phyloP scores from a whole-genome alignment of 2,888 invertebrate genomes.

The Glyphotaelius pellucidus region DNA sequence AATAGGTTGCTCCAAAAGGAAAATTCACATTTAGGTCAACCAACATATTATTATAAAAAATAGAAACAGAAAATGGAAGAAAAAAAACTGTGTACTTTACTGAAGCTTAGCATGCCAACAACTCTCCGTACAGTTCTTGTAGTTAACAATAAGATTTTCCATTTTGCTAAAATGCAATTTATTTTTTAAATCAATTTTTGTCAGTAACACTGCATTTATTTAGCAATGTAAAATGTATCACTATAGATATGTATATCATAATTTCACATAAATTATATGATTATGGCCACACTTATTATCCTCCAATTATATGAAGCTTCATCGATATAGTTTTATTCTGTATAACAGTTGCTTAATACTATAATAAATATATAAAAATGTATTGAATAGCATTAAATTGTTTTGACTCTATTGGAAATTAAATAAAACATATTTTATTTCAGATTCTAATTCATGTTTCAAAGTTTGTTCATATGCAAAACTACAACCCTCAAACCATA shows the following conservation, averaged over 20 bases:
- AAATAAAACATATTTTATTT: slow-evolving; percentile 51
- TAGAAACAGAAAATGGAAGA: not conserved
- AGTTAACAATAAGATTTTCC: not conserved
- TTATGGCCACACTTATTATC: not conserved
- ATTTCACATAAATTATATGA: not conserved
- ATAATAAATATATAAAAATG: slow-evolving; percentile 35
- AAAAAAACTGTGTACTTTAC: not conserved
- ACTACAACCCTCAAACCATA: not conserved
- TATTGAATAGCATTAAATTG: slow-evolving; percentile 45
- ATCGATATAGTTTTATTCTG: slow-evolving; percentile 38
- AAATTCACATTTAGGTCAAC: not conserved
- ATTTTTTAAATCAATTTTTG: not conserved
- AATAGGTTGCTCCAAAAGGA: slow-evolving; percentile 26
- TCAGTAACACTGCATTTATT: not conserved
- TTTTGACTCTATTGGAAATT: slow-evolving; percentile 37
- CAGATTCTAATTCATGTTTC: slow-evolving; percentile 32
- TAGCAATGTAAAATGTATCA: not conserved
- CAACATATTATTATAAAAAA: not conserved
- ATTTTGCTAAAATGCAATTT: not conserved
- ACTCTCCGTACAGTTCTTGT: not conserved
- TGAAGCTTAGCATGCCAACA: not conserved
- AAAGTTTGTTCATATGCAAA: not conserved
- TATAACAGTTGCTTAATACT: slow-evolving; percentile 50
- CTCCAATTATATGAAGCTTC: slow-evolving; percentile 34
- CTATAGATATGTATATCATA: not conserved